Evolutionary conservation across 2,888 invertebrate species (phyloP).

Genomic region (Dysmachus trigonus): DNA sequence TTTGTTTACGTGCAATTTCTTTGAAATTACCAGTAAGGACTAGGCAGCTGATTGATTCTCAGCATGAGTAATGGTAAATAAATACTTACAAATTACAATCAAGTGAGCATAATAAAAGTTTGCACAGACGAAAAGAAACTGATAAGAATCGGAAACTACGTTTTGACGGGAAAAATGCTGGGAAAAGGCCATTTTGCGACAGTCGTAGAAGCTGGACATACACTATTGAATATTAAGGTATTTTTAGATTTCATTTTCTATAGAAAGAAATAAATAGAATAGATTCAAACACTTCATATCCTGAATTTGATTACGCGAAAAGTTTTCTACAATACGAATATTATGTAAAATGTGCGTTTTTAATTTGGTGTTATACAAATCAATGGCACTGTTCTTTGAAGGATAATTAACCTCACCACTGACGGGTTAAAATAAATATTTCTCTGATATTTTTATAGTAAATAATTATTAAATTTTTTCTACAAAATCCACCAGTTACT

Average conservation of each 20-base stretch:
- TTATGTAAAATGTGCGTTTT: no score
- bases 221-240: slow-evolving; percentile 75
- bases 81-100: not conserved
- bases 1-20: not conserved
- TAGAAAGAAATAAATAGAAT: not conserved
- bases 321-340: no score
- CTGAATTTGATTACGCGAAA: no score
- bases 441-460: no score
- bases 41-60: not conserved
- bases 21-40: not conserved
- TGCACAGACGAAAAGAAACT: slow-evolving; percentile 60
- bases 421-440: no score
- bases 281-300: no score
- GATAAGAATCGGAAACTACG: slow-evolving; percentile 74
- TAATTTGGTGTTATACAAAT: no score
- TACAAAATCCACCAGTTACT: no score
- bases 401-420: no score
- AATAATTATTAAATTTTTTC: no score
- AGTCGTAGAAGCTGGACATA: slow-evolving; percentile 78
- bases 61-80: not conserved
- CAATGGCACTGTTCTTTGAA: no score
- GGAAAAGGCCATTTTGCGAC: slow-evolving; percentile 81
- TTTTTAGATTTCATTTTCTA: not conserved
- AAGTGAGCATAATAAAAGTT: not conserved
- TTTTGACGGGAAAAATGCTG: slow-evolving; percentile 74